phyloP scores from a whole-genome alignment of 1,140 invertebrate genomes.

The Ceratosolen fusciceps region DNA sequence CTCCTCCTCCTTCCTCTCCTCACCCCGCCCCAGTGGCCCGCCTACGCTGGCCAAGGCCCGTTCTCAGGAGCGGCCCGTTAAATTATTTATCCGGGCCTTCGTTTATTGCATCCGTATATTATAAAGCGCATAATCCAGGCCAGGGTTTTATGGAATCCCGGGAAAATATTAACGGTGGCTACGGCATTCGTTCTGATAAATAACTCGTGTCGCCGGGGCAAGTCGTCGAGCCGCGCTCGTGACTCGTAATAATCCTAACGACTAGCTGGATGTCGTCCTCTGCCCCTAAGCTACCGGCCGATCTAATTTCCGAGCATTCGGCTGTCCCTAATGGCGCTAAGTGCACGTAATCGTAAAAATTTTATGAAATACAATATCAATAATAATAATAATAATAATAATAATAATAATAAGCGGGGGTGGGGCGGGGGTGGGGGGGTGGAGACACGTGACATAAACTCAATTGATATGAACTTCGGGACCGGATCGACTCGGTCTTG shows the following conservation, averaged over 20 bases:
- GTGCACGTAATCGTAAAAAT: conserved; percentile 44
- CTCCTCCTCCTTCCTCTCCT: neutral
- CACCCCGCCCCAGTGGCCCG: neutral
- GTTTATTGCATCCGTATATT: conserved; percentile 2
- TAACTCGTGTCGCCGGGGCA: conserved; percentile 39
- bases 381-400: no score
- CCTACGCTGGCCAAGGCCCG: neutral
- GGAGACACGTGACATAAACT: conserved; percentile 38
- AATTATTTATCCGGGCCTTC: neutral
- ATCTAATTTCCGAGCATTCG: conserved; percentile 18
- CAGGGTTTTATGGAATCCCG: neutral
- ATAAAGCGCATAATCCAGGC: conserved; percentile 3
- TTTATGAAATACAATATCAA: conserved; percentile 40
- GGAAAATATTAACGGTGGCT: conserved; percentile 47
- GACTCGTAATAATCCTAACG: conserved; percentile 40
- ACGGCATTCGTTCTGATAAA: conserved; percentile 33
- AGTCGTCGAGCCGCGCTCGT: conserved; percentile 36
- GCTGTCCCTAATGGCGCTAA: conserved; percentile 10
- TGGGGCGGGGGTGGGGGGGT: no score
- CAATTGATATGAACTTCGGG: conserved; percentile 41
- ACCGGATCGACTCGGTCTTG: conserved; percentile 11
- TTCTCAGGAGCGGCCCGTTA: neutral
- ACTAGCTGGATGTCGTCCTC: neutral
- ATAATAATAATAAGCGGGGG: neutral
- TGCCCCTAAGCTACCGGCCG: neutral